phyloP scores from a whole-genome alignment of 2,113 vertebrate species.

The Noturus placidus region DNA sequence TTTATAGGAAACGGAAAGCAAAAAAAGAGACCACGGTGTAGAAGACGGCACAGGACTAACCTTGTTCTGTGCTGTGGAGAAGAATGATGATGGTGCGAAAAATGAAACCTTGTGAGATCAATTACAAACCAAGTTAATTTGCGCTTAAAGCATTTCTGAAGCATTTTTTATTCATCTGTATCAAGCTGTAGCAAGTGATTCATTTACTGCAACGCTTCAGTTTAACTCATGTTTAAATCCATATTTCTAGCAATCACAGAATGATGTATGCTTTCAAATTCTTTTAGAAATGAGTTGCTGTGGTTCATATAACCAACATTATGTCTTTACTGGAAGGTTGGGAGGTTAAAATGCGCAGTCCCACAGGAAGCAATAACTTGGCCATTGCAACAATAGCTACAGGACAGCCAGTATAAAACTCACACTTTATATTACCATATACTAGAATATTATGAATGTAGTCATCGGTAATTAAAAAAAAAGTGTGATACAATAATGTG shows the following conservation, averaged over 20 bases:
- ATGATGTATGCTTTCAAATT: background rate
- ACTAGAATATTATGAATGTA: background rate
- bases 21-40: background rate
- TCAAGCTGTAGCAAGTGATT: no score
- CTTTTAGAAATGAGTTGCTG: background rate
- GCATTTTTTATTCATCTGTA: background rate
- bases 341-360: background rate
- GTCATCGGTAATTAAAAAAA: background rate
- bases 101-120: background rate
- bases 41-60: background rate
- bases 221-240: background rate
- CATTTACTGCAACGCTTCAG: background rate
- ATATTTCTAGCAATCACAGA: background rate
- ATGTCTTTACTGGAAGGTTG: background rate
- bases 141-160: no score
- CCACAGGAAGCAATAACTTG: background rate
- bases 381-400: background rate
- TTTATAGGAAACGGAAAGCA: background rate
- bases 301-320: background rate
- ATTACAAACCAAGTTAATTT: background rate
- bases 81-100: background rate
- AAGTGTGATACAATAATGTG: background rate
- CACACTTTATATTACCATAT: background rate
- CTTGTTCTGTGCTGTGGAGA: background rate
- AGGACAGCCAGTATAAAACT: background rate